Percentiles rank a stretch among this genome's conserved stretches.
Evolutionary conservation across 2,888 invertebrate genomes (phyloP).

Genomic region (Tolmerus cingulatus): DNA sequence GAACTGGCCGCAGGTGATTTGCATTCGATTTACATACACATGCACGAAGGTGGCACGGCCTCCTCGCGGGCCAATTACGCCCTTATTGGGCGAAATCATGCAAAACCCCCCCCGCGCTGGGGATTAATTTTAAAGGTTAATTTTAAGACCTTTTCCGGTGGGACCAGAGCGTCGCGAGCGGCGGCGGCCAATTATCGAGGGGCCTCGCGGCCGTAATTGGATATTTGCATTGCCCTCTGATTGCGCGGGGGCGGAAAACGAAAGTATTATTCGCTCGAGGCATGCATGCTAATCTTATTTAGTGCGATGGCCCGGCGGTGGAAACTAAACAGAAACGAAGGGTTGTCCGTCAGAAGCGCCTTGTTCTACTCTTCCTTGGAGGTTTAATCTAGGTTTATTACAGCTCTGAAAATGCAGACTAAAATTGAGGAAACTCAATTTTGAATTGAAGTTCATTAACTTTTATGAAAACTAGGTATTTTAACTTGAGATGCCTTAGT

Average conservation of each 20-base stretch:
- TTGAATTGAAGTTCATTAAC: too few species aligned
- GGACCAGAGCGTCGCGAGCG: not conserved
- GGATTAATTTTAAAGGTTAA: not conserved
- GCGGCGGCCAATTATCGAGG: not conserved
- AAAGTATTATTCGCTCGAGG: not conserved
- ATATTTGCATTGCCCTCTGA: not conserved
- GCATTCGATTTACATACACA: conserved; percentile 11
- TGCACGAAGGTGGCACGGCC: not conserved
- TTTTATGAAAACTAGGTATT: too few species aligned
- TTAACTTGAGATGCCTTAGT: too few species aligned
- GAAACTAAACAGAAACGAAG: not conserved
- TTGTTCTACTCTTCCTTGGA: not conserved
- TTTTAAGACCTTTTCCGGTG: not conserved
- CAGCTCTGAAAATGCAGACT: too few species aligned
- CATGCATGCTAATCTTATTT: not conserved
- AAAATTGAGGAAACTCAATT: too few species aligned
- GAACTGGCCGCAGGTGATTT: not conserved
- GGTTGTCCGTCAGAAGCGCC: not conserved
- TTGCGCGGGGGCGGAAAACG: not conserved
- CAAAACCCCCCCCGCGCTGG: not conserved
- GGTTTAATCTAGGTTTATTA: not conserved
- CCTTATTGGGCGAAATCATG: not conserved
- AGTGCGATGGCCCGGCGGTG: not conserved
- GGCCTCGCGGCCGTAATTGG: not conserved
- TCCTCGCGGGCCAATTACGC: not conserved